A percentile compares a stretch with the other conserved stretches of the same genome.
These are phyloP conservation scores for Phengaris arion DNA, from an alignment of 2,888 invertebrate species.

Conservation along the genomic window DNA sequence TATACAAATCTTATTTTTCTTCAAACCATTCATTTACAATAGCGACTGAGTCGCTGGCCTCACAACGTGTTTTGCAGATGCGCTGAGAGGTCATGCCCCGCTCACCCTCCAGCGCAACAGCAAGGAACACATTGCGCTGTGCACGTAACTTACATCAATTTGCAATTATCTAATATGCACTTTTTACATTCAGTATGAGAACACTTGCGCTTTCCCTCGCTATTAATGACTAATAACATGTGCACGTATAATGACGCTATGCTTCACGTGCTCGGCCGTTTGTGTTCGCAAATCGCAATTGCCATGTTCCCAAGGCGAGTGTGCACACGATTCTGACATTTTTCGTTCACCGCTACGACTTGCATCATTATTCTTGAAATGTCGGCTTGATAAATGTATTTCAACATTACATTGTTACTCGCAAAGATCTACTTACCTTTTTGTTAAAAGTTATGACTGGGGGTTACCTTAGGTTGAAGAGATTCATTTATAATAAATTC, in stretches of 20 bases:
- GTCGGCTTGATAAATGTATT: constrained; percentile 41
- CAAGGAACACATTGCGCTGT: constrained; percentile 37
- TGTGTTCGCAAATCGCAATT: constrained; percentile 39
- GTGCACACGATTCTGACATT: constrained; percentile 73
- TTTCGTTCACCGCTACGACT: constrained; percentile 57
- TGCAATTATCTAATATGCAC: constrained; percentile 44
- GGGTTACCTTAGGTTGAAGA: constrained; percentile 9
- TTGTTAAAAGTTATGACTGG: constrained; percentile 19
- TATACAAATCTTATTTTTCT: no score
- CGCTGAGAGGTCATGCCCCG: constrained; percentile 40
- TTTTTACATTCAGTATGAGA: constrained; percentile 65
- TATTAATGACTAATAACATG: constrained; percentile 69
- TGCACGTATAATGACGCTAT: constrained; percentile 60
- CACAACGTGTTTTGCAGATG: constrained; percentile 1
- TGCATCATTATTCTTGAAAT: constrained; percentile 64
- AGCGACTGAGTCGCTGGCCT: background rate
- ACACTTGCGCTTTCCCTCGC: constrained; percentile 71
- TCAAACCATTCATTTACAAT: background rate
- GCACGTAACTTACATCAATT: constrained; percentile 44
- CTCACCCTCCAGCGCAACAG: constrained; percentile 33
- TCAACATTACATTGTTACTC: constrained; percentile 25
- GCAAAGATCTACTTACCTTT: constrained; percentile 20
- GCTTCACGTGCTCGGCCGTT: constrained; percentile 50
- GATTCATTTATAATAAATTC: constrained; percentile 23
- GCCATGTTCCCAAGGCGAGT: constrained; percentile 54